Percentiles rank a stretch among this genome's conserved stretches.
phyloP scores from a whole-genome alignment of 2,888 invertebrate genomes.

The Euspilapteryx auroguttella region DNA sequence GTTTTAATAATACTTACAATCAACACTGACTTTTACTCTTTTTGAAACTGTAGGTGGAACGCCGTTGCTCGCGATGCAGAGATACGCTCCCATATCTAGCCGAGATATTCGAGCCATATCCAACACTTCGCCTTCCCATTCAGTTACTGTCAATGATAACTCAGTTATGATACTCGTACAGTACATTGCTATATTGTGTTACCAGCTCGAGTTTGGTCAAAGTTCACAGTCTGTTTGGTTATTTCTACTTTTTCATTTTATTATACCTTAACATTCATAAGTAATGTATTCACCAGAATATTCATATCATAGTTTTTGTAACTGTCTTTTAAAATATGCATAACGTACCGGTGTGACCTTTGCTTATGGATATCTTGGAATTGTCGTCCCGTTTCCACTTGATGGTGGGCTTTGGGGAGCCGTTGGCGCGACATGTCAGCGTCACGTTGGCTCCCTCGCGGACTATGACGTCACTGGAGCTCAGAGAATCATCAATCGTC shows the following conservation, averaged over 20 bases:
- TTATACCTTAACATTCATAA: too few relatives aligned
- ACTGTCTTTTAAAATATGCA: constrained; percentile 17
- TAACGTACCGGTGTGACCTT: constrained; percentile 80
- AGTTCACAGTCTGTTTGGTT: too few relatives aligned
- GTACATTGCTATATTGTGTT: too few relatives aligned
- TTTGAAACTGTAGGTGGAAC: constrained; percentile 90
- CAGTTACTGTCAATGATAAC: constrained; percentile 63
- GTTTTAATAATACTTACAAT: constrained; percentile 89
- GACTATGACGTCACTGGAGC: constrained; percentile 90
- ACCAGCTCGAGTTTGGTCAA: too few relatives aligned
- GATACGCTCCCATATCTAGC: constrained; percentile 88
- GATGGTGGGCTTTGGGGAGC: constrained; percentile 85
- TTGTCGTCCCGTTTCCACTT: constrained; percentile 92
- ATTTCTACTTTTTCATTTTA: too few relatives aligned
- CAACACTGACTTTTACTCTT: constrained; percentile 90
- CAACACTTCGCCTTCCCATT: constrained; percentile 83
- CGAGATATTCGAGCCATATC: constrained; percentile 84
- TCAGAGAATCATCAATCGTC: constrained; percentile 87
- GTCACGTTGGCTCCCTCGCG: constrained; percentile 89
- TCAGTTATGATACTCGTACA: background rate
- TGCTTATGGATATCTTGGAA: constrained; percentile 83
- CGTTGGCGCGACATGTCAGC: constrained; percentile 85
- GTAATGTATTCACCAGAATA: too few relatives aligned
- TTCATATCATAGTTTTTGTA: too few relatives aligned
- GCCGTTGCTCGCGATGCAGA: constrained; percentile 89